Conservation (phyloP, 2,797 vertebrate genomes). For the Aselliscus stoliczkanus region DNA sequence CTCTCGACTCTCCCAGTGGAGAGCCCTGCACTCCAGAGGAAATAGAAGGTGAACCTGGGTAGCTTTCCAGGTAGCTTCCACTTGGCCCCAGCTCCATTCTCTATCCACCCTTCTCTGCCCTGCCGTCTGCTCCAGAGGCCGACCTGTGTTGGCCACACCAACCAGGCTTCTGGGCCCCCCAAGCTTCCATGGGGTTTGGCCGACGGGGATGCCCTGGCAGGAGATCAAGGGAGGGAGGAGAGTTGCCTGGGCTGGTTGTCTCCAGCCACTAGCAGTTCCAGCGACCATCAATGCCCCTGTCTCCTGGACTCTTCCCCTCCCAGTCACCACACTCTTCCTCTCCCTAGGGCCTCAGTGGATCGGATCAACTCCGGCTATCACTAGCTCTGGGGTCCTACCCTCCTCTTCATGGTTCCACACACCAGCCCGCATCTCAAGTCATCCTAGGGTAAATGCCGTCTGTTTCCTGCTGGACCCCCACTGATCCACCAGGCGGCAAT, state of each 20-base stretch:
- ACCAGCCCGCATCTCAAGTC: neutral
- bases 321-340: rapidly evolving
- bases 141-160: too few relatives aligned
- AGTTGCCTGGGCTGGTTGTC: rapidly evolving
- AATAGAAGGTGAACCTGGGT: neutral
- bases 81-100: neutral
- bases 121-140: neutral
- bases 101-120: neutral
- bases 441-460: neutral
- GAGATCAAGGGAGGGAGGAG: neutral
- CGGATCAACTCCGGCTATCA: neutral
- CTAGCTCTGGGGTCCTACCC: neutral
- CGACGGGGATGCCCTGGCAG: neutral
- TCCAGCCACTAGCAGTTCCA: neutral
- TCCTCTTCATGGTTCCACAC: neutral
- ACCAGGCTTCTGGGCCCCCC: neutral
- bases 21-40: neutral
- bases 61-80: neutral
- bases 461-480: neutral
- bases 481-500: neutral
- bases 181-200: neutral
- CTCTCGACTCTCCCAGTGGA: neutral
- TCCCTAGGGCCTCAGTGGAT: neutral
- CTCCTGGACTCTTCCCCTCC: neutral
- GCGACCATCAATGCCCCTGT: neutral